Evolutionary conservation across 2,113 vertebrate species (phyloP).

Genomic region (Eptatretus burgeri): DNA sequence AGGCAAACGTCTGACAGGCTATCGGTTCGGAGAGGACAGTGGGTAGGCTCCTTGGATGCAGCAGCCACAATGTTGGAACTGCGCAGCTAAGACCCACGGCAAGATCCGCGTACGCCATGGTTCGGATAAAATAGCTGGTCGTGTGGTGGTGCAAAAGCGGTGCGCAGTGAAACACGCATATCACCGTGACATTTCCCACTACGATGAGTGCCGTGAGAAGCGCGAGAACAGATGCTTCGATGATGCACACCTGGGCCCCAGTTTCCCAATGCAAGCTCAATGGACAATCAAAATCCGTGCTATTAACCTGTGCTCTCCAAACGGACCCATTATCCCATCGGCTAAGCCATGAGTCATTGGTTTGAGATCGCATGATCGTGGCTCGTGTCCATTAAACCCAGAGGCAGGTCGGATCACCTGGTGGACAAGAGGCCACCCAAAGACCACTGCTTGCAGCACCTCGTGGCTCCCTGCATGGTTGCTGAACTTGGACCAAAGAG

Average conservation of each 20-base stretch:
- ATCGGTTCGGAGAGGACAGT: conserved; percentile 39
- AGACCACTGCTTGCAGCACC: too few relatives aligned
- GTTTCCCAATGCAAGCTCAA: conserved; percentile 48
- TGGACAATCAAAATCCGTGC: neutral
- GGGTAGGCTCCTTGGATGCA: conserved; percentile 24
- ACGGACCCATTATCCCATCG: neutral
- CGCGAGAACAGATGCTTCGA: conserved; percentile 59
- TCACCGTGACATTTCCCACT: conserved; percentile 70
- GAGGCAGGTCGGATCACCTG: too few relatives aligned
- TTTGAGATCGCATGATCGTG: too few relatives aligned
- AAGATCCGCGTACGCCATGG: conserved; percentile 88
- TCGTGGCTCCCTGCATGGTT: too few relatives aligned
- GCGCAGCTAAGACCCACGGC: conserved; percentile 83
- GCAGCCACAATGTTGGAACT: conserved; percentile 59
- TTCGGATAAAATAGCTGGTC: conserved; percentile 91
- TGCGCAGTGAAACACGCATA: conserved; percentile 94
- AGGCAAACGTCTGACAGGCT: conserved; percentile 68
- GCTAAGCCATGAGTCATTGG: too few relatives aligned
- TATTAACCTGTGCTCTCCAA: neutral
- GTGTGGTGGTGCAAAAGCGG: conserved; percentile 77
- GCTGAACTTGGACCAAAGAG: too few relatives aligned
- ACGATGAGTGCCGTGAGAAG: conserved; percentile 76
- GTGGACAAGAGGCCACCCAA: too few relatives aligned
- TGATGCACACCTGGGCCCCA: conserved; percentile 44
- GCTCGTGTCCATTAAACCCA: too few relatives aligned